A percentile compares a stretch with the other conserved stretches of the same genome.
These are phyloP conservation scores for Macquaria australasica DNA, from an alignment of 2,113 vertebrate genomes.

Conservation along the genomic window DNA sequence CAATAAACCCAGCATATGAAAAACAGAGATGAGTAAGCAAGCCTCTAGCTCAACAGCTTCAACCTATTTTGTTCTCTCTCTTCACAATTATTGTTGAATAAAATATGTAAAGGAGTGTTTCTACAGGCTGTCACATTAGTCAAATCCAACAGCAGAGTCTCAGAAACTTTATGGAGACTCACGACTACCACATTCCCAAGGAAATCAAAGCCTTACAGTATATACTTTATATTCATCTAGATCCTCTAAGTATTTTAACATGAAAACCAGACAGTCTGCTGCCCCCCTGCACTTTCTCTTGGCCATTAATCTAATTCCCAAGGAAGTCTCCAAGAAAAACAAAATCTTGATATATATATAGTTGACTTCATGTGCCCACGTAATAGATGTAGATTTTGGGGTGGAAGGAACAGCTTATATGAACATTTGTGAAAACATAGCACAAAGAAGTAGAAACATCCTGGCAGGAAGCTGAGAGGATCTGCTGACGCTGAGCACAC, in stretches of 20 bases:
- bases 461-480: conserved; percentile 33
- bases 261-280: conserved; percentile 11
- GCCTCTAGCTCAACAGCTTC: background rate
- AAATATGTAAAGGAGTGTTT: background rate
- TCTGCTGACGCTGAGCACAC: background rate
- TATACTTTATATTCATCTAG: background rate
- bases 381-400: background rate
- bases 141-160: conserved; percentile 1
- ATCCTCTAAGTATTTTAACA: conserved; percentile 5
- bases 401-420: conserved; percentile 19
- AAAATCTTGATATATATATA: background rate
- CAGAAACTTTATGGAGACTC: background rate
- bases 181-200: background rate
- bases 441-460: conserved; percentile 31
- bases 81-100: background rate
- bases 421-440: conserved; percentile 29
- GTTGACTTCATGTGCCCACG: background rate
- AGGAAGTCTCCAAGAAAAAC: conserved; percentile 25
- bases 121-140: background rate
- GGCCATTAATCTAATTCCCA: conserved; percentile 2
- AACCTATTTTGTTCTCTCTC: background rate
- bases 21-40: background rate
- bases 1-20: background rate
- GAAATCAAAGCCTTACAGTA: conserved; percentile 3
- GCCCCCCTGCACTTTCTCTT: background rate